Percentiles rank a stretch among this genome's conserved stretches.
Conservation (phyloP, 2,113 vertebrate species). For the Circaetus gallicus region DNA sequence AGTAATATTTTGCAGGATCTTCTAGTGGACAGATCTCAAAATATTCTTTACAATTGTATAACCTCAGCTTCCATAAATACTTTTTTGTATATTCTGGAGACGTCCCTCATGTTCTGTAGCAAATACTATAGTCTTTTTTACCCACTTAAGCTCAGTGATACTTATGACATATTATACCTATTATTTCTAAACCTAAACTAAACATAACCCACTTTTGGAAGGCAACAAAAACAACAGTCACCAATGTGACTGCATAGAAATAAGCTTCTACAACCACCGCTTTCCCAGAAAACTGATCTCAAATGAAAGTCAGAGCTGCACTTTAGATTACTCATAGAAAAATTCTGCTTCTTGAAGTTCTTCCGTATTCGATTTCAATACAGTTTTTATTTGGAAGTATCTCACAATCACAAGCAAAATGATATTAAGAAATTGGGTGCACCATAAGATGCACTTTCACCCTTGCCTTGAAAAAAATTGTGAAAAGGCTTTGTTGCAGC, state of each 20-base stretch:
- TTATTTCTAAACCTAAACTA: neutral
- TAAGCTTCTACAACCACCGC: neutral
- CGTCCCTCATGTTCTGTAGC: neutral
- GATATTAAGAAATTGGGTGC: neutral
- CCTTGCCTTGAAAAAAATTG: neutral
- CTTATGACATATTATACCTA: neutral
- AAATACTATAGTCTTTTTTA: neutral
- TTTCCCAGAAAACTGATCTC: neutral
- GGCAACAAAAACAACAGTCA: neutral
- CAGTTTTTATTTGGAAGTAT: neutral
- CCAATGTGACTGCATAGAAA: neutral
- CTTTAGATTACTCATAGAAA: neutral
- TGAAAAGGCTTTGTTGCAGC: neutral
- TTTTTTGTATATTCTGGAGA: neutral
- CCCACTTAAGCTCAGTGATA: neutral
- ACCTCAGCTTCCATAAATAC: neutral
- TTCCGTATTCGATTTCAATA: neutral
- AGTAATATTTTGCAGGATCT: constrained; percentile 4
- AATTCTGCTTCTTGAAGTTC: neutral
- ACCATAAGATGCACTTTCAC: neutral
- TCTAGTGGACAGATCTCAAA: constrained; percentile 7
- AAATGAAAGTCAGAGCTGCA: neutral
- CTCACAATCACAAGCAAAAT: neutral
- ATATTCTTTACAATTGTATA: neutral
- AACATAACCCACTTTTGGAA: neutral